phyloP scores from a whole-genome alignment of 2,888 invertebrate genomes.

The Drosophila formosana region DNA sequence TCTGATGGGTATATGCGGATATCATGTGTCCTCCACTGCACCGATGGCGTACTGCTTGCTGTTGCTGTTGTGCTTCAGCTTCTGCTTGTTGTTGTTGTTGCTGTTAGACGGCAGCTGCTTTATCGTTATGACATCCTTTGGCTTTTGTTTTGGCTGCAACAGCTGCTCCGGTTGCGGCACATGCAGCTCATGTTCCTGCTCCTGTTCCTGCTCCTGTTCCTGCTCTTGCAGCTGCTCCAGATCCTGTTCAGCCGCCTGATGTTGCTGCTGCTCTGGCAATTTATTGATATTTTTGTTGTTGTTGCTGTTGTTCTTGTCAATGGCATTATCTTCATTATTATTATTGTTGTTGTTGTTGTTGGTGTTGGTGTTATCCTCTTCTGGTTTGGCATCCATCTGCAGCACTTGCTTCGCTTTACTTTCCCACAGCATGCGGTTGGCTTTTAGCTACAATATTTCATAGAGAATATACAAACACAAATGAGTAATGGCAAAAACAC shows the following conservation, averaged over 20 bases:
- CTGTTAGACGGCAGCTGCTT: conserved; percentile 70
- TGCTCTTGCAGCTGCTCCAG: conserved; percentile 36
- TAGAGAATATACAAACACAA: conserved; percentile 11
- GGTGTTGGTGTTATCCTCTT: conserved; percentile 62
- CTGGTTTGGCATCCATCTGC: conserved; percentile 77
- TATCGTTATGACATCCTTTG: conserved; percentile 81
- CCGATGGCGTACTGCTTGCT: conserved; percentile 50
- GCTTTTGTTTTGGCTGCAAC: conserved; percentile 61
- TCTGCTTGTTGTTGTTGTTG: conserved; percentile 40
- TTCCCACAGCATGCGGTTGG: conserved; percentile 85
- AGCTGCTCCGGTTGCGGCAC: conserved; percentile 30
- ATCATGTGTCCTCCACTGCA: conserved; percentile 72
- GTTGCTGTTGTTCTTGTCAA: conserved; percentile 35
- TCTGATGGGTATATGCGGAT: conserved; percentile 73
- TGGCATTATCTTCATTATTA: conserved; percentile 56
- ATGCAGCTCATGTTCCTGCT: conserved; percentile 31
- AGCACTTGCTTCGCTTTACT: conserved; percentile 85
- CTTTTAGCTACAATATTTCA: conserved; percentile 81
- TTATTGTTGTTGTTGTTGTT: conserved; percentile 45
- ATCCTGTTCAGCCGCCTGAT: conserved; percentile 35
- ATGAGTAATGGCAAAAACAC: conserved; percentile 21
- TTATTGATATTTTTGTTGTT: conserved; percentile 50
- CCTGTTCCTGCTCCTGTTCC: conserved; percentile 25
- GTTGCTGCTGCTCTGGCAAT: conserved; percentile 49
- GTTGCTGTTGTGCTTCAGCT: conserved; percentile 38